Evolutionary conservation across 1,140 invertebrate genomes (phyloP), one percentile per base, ranked within the genome.

Genomic region (Asbolus verrucosus): DNA sequence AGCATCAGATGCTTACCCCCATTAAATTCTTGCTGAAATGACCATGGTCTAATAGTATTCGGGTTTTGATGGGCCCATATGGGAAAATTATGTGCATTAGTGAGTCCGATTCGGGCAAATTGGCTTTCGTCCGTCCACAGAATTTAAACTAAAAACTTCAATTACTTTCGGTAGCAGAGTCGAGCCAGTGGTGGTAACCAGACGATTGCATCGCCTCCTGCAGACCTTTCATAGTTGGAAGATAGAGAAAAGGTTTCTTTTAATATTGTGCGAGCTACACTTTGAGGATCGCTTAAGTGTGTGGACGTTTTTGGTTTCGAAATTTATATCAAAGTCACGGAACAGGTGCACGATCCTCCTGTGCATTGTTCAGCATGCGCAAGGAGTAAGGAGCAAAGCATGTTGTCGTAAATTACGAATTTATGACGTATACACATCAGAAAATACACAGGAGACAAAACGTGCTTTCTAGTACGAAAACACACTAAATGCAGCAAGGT

Each of bases 21-120:
- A n/a, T n/a, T 11, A 8, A 2, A 31, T 54, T 14, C 11, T 6
- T 54, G 46, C 19, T 54, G 46, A 27, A 54, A 54, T 27, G n/a
- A 11, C 21, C n/a, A 54, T 11, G 33, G 6, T 36, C 11, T 4
- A 30, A 8, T 46, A 19, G 41, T n/a, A 16, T 46, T 46, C 9
- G n/a, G 18, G 41, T n/a, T 46, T 46, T 46, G 41, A 46, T 46
- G 16, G 46, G 46, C 11, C 46, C 46, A 27, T 54, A 24, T 54
- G 46, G 46, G 46, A 54, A 27, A 54, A 54, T 54, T 54, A 54
- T 54, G 21, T 24, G 27, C 46, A 54, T 54, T 54, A 54, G 21
- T 27, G 21, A 54, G 15, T 18, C 4, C 14, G 18, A 6, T 46
- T n/a, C 9, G 41, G 19, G 46, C 27, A 54, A 54, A 54, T 54